Evolutionary conservation across 2,888 invertebrate species (phyloP).

Genomic region (Galerucella nymphaeae): DNA sequence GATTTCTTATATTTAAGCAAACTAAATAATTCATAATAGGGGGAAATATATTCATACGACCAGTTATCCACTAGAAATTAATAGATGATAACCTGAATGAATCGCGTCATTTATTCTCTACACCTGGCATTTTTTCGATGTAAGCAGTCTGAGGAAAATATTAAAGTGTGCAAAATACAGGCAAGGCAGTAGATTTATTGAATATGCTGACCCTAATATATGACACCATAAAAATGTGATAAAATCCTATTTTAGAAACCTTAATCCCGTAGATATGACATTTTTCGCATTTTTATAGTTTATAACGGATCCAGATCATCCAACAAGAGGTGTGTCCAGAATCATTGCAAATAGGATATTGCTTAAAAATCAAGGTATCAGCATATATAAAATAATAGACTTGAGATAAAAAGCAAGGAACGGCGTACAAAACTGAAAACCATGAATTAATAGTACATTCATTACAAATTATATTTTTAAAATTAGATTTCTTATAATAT

Average conservation of each 20-base stretch:
- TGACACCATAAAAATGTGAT: conserved; percentile 32
- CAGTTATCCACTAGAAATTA: neutral
- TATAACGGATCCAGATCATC: conserved; percentile 27
- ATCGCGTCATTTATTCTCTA: neutral
- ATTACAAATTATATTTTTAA: too few species aligned
- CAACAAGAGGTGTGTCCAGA: conserved; percentile 13
- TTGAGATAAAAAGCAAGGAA: too few species aligned
- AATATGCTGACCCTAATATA: conserved; percentile 33
- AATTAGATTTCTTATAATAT: too few species aligned
- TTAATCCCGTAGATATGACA: conserved; percentile 28
- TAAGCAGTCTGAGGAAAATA: neutral
- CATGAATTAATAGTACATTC: too few species aligned
- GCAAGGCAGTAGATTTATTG: conserved; percentile 25
- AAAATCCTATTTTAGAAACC: conserved; percentile 36
- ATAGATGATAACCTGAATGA: conserved; percentile 1
- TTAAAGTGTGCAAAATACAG: conserved; percentile 23
- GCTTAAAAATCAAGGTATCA: neutral
- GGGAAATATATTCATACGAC: neutral
- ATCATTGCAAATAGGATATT: conserved; percentile 11
- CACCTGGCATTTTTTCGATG: conserved; percentile 9
- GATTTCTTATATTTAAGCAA: too few species aligned
- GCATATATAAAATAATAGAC: too few species aligned
- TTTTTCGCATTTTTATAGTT: conserved; percentile 32
- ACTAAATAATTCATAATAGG: neutral
- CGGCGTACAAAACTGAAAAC: too few species aligned